phyloP scores from a whole-genome alignment of 2,797 vertebrate species.

The Diceros bicornis region DNA sequence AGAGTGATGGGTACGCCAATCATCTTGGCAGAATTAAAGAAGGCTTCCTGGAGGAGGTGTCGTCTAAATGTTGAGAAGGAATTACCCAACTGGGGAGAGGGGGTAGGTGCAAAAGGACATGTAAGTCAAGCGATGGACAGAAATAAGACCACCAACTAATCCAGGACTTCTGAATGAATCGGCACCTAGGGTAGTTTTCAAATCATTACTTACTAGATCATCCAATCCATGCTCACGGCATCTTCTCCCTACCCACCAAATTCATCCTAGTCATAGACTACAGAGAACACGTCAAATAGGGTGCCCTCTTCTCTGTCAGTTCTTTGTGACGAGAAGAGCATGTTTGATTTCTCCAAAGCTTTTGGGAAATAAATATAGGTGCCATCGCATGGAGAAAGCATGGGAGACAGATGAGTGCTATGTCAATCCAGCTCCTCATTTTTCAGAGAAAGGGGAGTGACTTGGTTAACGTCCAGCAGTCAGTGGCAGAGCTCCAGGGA shows the following conservation, averaged over 20 bases:
- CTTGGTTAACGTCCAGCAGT: accelerated
- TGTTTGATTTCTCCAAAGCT: background rate
- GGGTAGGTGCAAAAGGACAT: background rate
- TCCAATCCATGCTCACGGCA: background rate
- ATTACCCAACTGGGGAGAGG: background rate
- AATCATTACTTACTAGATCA: background rate
- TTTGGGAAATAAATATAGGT: background rate
- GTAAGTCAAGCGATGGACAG: background rate
- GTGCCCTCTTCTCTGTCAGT: background rate
- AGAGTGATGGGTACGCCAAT: background rate
- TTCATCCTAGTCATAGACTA: background rate
- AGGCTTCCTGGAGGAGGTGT: background rate
- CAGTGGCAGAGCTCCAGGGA: background rate
- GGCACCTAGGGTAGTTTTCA: background rate
- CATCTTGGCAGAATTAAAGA: background rate
- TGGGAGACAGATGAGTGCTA: background rate
- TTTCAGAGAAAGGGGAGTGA: background rate
- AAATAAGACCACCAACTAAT: background rate
- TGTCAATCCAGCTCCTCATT: background rate
- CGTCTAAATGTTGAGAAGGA: background rate
- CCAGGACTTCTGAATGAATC: background rate
- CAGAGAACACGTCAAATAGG: background rate
- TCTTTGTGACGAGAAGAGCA: background rate
- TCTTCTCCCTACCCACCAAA: background rate
- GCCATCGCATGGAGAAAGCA: background rate